phyloP scores from a whole-genome alignment of 1,140 invertebrate species.

The Monochamus saltuarius region DNA sequence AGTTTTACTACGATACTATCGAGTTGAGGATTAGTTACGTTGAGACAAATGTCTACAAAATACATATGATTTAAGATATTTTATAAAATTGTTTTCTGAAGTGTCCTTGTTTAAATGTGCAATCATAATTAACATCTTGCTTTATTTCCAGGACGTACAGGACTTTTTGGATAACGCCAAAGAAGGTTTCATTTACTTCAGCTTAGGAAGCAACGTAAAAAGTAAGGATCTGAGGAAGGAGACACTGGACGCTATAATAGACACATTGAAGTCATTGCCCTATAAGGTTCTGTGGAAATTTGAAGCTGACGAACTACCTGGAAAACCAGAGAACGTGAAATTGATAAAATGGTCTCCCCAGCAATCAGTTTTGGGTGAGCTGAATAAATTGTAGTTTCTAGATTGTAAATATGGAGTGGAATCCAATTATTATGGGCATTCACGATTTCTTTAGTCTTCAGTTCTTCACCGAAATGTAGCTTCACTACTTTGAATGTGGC shows the following conservation, averaged over 20 bases:
- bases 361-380: slow-evolving; percentile 64
- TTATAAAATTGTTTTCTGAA: too few relatives aligned
- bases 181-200: slow-evolving; percentile 60
- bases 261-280: slow-evolving; percentile 53
- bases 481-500: too few relatives aligned
- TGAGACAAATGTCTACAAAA: too few relatives aligned
- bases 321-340: slow-evolving; percentile 62
- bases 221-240: slow-evolving; percentile 56
- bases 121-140: too few relatives aligned
- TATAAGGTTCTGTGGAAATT: slow-evolving; percentile 62
- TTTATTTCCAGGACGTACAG: slow-evolving; percentile 49
- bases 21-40: too few relatives aligned
- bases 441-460: too few relatives aligned
- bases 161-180: slow-evolving; percentile 51
- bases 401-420: too few relatives aligned
- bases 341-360: slow-evolving; percentile 70
- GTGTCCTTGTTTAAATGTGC: too few relatives aligned
- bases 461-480: too few relatives aligned
- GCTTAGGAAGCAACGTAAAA: slow-evolving; percentile 58
- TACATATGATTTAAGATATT: too few relatives aligned
- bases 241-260: slow-evolving; percentile 54
- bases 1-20: too few relatives aligned
- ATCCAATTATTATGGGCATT: too few relatives aligned
- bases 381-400: neutral
- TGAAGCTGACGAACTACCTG: slow-evolving; percentile 55